These are phyloP conservation scores for Conops quadrifasciatus DNA, from an alignment of 2,888 invertebrate species.

Conservation along the genomic window DNA sequence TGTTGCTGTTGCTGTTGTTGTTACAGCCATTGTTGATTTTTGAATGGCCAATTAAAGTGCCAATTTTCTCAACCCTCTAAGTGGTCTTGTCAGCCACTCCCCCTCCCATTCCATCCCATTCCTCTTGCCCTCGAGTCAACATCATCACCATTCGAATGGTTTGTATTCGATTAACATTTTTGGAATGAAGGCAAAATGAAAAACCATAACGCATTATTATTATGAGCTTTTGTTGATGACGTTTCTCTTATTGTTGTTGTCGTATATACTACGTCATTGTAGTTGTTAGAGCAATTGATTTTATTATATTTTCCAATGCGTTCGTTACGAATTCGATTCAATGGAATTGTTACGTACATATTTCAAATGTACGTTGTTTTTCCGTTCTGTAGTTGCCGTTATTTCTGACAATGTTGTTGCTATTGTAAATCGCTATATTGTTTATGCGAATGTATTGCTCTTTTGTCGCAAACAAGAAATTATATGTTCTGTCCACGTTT, in stretches of 20 bases:
- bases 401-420: not conserved
- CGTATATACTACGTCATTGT: not conserved
- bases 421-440: too few species aligned
- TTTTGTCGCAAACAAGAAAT: too few species aligned
- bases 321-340: constrained; percentile 11
- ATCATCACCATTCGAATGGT: not conserved
- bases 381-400: not conserved
- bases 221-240: constrained; percentile 10
- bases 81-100: not conserved
- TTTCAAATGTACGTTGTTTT: not conserved
- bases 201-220: constrained; percentile 32
- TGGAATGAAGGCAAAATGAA: not conserved
- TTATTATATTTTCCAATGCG: not conserved
- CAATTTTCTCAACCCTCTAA: constrained; percentile 22
- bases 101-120: not conserved
- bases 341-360: not conserved
- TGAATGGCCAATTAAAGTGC: constrained; percentile 32
- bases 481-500: too few species aligned
- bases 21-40: constrained; percentile 22
- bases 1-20: not conserved
- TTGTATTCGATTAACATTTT: constrained; percentile 17
- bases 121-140: not conserved
- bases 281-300: not conserved
- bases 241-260: not conserved
- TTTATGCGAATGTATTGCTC: too few species aligned